Percentiles rank a stretch among this genome's conserved stretches.
Conservation (phyloP, 2,888 invertebrate genomes). For the Orthosia gracilis region DNA sequence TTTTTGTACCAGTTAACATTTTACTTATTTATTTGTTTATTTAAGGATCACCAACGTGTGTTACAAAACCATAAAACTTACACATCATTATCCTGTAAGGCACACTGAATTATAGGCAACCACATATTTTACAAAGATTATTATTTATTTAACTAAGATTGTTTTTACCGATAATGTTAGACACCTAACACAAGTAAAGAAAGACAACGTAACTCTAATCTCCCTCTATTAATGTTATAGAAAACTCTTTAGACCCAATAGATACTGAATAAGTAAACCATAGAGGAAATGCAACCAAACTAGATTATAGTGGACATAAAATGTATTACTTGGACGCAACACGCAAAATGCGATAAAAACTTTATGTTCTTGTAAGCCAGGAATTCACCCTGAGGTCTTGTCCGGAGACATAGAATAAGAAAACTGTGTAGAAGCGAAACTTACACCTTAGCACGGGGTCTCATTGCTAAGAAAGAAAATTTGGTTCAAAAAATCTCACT, state of each 20-base stretch:
- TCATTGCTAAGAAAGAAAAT: too few relatives aligned
- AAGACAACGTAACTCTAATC: constrained; percentile 2
- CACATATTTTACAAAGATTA: too few relatives aligned
- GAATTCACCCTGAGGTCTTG: constrained; percentile 81
- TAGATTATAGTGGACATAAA: constrained; percentile 57
- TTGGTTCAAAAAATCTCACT: too few relatives aligned
- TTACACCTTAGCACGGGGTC: too few relatives aligned
- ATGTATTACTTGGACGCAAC: constrained; percentile 62
- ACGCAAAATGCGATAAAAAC: constrained; percentile 81
- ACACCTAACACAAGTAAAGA: not conserved
- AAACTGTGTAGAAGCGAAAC: not conserved
- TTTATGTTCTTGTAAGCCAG: constrained; percentile 84
- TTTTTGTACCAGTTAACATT: not conserved
- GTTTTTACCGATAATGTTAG: not conserved
- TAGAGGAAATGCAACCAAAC: constrained; percentile 40
- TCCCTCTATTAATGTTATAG: not conserved
- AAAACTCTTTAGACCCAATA: constrained; percentile 6
- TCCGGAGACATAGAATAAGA: constrained; percentile 53
- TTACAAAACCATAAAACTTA: too few relatives aligned
- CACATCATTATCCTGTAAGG: too few relatives aligned
- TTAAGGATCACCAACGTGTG: too few relatives aligned
- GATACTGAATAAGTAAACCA: constrained; percentile 20
- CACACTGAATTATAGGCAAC: too few relatives aligned
- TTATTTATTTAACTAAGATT: not conserved
- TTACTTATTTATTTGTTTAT: too few relatives aligned